Conservation (phyloP, 2,888 invertebrate genomes). For the Synanthedon formicaeformis region DNA sequence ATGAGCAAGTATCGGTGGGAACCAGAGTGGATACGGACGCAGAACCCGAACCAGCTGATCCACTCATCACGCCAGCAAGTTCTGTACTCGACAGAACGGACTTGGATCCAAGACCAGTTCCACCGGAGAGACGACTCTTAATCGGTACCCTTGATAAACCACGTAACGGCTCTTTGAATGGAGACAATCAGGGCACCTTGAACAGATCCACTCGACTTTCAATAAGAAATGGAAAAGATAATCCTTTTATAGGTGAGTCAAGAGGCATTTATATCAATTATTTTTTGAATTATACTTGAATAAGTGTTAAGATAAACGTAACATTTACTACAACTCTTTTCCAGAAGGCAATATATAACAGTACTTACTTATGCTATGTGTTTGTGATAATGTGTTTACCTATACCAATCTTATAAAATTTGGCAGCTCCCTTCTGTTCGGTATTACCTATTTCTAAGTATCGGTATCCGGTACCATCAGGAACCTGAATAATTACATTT, state of each 20-base stretch:
- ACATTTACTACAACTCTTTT: too few relatives aligned
- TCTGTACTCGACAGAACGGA: constrained; percentile 48
- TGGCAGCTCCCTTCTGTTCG: too few relatives aligned
- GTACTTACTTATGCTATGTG: too few relatives aligned
- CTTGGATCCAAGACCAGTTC: constrained; percentile 42
- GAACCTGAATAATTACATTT: too few relatives aligned
- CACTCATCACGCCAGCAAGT: constrained; percentile 66
- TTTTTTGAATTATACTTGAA: background rate
- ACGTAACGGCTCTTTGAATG: constrained; percentile 54
- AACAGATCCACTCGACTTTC: constrained; percentile 49
- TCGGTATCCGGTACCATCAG: too few relatives aligned
- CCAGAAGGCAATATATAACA: too few relatives aligned
- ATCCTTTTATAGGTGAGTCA: constrained; percentile 49
- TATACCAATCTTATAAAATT: too few relatives aligned
- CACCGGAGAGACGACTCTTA: constrained; percentile 55
- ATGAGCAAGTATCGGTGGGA: constrained; percentile 82
- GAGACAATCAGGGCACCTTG: constrained; percentile 57
- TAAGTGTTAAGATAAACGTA: background rate
- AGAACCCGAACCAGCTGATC: constrained; percentile 62
- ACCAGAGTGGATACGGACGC: constrained; percentile 70
- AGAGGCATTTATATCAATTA: background rate
- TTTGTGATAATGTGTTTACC: too few relatives aligned
- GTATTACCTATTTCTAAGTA: too few relatives aligned
- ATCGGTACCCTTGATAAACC: constrained; percentile 58
- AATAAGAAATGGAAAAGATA: constrained; percentile 61